Evolutionary conservation across 2,888 invertebrate genomes (phyloP).

Genomic region (Scaptodrosophila latifasciaeformis): DNA sequence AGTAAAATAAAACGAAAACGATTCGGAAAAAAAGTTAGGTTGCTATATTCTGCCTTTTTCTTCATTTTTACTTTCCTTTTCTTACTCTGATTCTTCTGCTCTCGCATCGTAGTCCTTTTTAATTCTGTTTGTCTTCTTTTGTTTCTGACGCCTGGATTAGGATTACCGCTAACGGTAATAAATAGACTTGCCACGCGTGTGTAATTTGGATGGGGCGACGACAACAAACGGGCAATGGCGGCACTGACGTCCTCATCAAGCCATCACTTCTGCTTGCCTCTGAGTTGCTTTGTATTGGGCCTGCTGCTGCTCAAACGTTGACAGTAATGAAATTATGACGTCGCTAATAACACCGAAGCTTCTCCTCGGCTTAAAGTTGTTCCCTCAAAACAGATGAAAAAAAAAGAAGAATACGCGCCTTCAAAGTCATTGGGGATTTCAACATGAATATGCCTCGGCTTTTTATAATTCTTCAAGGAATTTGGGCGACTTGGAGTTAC

Average conservation of each 20-base stretch:
- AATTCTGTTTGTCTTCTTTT: constrained; percentile 38
- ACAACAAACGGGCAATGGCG: constrained; percentile 19
- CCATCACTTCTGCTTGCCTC: too few species aligned
- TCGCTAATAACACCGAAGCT: constrained; percentile 58
- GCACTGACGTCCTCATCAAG: neutral
- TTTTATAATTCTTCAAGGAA: too few species aligned
- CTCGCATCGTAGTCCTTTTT: neutral
- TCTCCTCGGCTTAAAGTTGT: constrained; percentile 37
- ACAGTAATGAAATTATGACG: constrained; percentile 71
- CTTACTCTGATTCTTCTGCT: neutral
- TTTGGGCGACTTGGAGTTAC: too few species aligned
- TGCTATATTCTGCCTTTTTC: too few species aligned
- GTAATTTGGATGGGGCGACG: constrained; percentile 47
- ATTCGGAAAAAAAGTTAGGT: neutral
- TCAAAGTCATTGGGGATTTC: too few species aligned
- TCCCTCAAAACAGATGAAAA: too few species aligned
- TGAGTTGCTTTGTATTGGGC: too few species aligned
- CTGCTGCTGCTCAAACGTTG: constrained; percentile 34
- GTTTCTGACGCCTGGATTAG: constrained; percentile 49
- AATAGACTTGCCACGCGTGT: constrained; percentile 62
- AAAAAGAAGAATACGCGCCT: too few species aligned
- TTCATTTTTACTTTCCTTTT: neutral
- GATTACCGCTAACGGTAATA: constrained; percentile 65
- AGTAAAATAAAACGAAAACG: constrained; percentile 5
- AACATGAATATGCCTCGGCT: too few species aligned